Evolutionary conservation across 2,797 vertebrate genomes (phyloP), one percentile per base, ranked within the genome.

Genomic region (Cirrhinus mrigala): DNA sequence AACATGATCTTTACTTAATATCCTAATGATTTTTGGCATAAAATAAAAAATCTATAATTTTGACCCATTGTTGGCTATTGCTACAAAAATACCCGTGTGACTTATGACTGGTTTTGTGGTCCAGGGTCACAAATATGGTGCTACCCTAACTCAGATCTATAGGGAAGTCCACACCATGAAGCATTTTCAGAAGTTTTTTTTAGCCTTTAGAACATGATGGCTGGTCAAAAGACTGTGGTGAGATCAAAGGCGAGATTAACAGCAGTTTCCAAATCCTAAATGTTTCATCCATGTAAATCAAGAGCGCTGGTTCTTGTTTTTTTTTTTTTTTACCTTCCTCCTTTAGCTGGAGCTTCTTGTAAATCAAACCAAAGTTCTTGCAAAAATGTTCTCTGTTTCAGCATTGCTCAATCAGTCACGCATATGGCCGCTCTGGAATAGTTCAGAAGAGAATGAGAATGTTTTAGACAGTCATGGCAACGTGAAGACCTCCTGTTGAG

Each of bases 391-490:
- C 40, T 27, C n/a, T 18, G n/a, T 79, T 79, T 62, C 56, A 12
- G 37, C 76, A 62, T 24, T 62, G 56, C 56, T 62, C 56, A 62
- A 62, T 62, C 76, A 27, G 76, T 79, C 56, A 73, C 40, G 3
- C 81, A n/a, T 62, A 27, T 62, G 56, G 37, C 22, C 8, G 4
- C 54, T 74, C 54, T 48, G 69, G 24, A 82, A 82, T 16, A 73
- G 54, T 62, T 73, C 40, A 82, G 69, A 54, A 16, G 66, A 48
- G 44, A 33, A 64, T 18, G 44, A 64, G 27, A 50, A 75, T 74
- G n/a, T 75, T 83, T 71, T 52, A 60, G 9, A 73, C 44, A 78
- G 27, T 91, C 88, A 90, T 88, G 81, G 92, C 91, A 91, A 93
- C 88, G 85, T 82, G 66, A 92, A 88, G 81, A 68, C 6, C 85